Conservation (phyloP, 2,888 invertebrate genomes). For the Thecophora atra region DNA sequence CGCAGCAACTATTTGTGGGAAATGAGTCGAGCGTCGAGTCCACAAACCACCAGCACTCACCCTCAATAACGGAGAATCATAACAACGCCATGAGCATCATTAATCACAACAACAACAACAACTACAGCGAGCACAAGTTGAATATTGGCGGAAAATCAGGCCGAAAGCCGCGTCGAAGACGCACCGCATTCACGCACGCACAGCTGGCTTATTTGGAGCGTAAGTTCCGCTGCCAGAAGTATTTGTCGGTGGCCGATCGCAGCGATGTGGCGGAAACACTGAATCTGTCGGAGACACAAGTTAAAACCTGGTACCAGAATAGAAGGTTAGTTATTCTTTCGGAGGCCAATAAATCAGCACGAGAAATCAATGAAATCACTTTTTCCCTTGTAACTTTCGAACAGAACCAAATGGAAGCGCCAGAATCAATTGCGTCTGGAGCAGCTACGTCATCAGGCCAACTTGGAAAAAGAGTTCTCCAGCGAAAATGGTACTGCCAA, state of each 20-base stretch:
- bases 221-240: constrained; percentile 93
- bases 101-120: constrained; percentile 42
- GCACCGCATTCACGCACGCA: constrained; percentile 94
- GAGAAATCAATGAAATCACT: neutral
- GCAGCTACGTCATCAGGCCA: constrained; percentile 85
- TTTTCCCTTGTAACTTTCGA: constrained; percentile 39
- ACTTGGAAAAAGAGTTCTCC: constrained; percentile 75
- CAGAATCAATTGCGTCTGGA: constrained; percentile 88
- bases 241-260: constrained; percentile 90
- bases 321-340: constrained; percentile 58
- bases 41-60: constrained; percentile 35
- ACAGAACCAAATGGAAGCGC: constrained; percentile 87
- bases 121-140: constrained; percentile 54
- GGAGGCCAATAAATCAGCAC: neutral
- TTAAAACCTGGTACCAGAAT: constrained; percentile 87
- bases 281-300: constrained; percentile 91
- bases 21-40: constrained; percentile 63
- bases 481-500: constrained; percentile 55
- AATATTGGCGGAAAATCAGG: constrained; percentile 68
- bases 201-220: constrained; percentile 91
- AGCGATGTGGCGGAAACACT: constrained; percentile 92
- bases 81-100: constrained; percentile 43
- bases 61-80: constrained; percentile 10
- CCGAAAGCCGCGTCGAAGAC: constrained; percentile 82
- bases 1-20: constrained; percentile 47